Conservation (phyloP, 2,888 invertebrate genomes). For the Germaria angustata region DNA sequence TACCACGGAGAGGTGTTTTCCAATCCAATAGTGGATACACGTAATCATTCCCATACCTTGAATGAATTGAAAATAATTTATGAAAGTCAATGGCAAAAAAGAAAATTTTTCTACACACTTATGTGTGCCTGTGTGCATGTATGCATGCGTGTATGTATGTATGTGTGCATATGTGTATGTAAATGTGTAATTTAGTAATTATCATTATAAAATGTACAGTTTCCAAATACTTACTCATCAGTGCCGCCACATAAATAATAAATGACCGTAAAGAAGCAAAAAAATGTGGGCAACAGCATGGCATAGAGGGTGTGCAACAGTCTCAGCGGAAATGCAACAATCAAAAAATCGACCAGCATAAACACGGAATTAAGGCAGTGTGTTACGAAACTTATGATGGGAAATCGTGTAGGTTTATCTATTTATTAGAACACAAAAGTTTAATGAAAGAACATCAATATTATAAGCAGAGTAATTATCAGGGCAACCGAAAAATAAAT, state of each 20-base stretch:
- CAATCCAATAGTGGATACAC: conserved; percentile 90
- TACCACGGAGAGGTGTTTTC: conserved; percentile 83
- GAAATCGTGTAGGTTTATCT: conserved; percentile 83
- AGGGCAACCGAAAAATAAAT: too few species aligned
- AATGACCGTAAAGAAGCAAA: conserved; percentile 82
- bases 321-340: conserved; percentile 87
- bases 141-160: too few species aligned
- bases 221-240: conserved; percentile 80
- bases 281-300: conserved; percentile 82
- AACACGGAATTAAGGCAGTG: conserved; percentile 88
- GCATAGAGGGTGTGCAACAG: conserved; percentile 84
- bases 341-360: conserved; percentile 86
- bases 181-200: conserved; percentile 45
- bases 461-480: too few species aligned
- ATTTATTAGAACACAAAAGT: conserved; percentile 33
- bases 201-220: conserved; percentile 5
- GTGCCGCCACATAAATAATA: conserved; percentile 84
- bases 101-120: too few species aligned
- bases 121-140: too few species aligned
- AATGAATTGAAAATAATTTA: conserved; percentile 17
- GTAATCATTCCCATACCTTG: conserved; percentile 82
- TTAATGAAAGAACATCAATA: not conserved
- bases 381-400: conserved; percentile 85
- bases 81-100: not conserved
- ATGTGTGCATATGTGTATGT: too few species aligned